Evolutionary conservation across 2,113 vertebrate species (phyloP), one percentile per base, ranked within the genome.

Genomic region (Perca fluviatilis): DNA sequence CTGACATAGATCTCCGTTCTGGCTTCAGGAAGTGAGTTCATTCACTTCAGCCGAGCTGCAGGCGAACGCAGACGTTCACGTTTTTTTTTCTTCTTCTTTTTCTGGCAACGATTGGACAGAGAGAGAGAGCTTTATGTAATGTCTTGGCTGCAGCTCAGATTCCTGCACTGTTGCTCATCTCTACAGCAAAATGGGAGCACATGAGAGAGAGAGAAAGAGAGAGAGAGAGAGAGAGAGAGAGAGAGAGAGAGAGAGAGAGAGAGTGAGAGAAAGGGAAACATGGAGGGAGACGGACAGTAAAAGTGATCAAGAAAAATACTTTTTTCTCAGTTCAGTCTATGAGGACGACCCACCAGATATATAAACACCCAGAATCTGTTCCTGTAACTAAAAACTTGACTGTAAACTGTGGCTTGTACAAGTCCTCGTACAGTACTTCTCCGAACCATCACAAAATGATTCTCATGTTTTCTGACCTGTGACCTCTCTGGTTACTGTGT

Each of bases 81-180:
- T 69, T 49, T 81, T 74, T 43, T 71, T 77, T 57, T 68, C 50
- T 75, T 50, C 64, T 36, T 81, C 70, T 43, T 72, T 77, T 58
- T 68, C 56, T 79, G 71, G 79, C 83, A 62, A 21, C 25, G 33
- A 33, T 0, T 1, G 30, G n/a, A 21, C 25, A 6, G 40, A 33
- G 60, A 43, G 60, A 54, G 58, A 53, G 72, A 25, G 60, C 49
- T 77, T 84, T 84, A 79, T 88, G 86, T 88, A 88, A 88, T 80
- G 53, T 25, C 61, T n/a, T 87, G 85, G 85, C 77, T 60, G 72
- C 21, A 10, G 73, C 62, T 84, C 77, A 84, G 86, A 87, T 87
- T 87, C 86, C 81, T 80, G 74, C 68, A 12, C 74, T 81, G 79
- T 83, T 83, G 85, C 89, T 90, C 87, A 90, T 91, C 90, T 77